Base-by-base conservation (phyloP, 2,797 vertebrate species). In the Antennarius maculatus region DNA sequence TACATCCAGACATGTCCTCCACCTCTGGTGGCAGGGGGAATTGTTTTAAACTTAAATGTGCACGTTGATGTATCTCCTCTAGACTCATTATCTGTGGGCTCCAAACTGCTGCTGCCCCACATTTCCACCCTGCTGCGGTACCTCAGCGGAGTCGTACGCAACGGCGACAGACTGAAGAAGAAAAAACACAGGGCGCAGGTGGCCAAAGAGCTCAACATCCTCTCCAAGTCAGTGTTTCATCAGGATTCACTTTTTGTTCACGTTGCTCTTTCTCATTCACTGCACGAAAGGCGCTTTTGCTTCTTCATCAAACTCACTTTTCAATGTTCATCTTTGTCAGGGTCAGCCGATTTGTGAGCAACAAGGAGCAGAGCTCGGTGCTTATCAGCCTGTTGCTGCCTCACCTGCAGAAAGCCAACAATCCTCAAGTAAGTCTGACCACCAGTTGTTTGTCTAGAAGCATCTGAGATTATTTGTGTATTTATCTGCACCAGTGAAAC, bases 171-270 rank as follows among this genome's bases (percentile, higher is more conserved):
- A 71, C 90, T 98, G 52, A 96, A 93, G 77, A 97, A 95, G 92
- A 98, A 96, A 81, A 96, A 95, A 74, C 96, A 95, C 54, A 92
- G 93, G 62, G 81, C 71, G 1, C 96, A 97, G 90, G 95, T 99
- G 81, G 94, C 94, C 86, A 98, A 95, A 83, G 97, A 99, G 77
- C 96, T 99, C 73, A 96, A 94, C 89, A 97, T 99, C 84, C 96
- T 99, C 65, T 99, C 97, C 60, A 98, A 95, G 98, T 98, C 90
- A 92, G 96, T 64, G 46, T 39, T 39, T 39, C 10, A 10, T 39
- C 37, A 5, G 37, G 37, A 39, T 39, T 8, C 31, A 3, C 23
- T 23, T 34, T 34, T 34, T 8, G 5, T 34, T 8, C 31, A 5
- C 31, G 5, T 34, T 4, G 31, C 31, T 34, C 31, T 34, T 34